phyloP scores from a whole-genome alignment of 2,888 invertebrate genomes.

The Bhutanitis thaidina region DNA sequence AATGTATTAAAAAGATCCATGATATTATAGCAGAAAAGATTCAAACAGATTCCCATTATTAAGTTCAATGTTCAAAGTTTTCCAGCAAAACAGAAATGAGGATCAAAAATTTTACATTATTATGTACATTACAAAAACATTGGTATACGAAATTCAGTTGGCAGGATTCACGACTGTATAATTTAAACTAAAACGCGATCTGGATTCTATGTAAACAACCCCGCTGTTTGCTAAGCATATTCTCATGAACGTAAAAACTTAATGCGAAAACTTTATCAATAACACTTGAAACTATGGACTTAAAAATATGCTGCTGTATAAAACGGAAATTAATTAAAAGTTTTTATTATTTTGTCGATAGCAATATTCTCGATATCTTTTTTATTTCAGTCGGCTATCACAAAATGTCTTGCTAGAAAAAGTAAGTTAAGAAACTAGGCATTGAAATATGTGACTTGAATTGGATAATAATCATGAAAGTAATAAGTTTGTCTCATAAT shows the following conservation, averaged over 20 bases:
- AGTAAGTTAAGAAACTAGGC: not conserved
- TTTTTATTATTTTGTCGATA: constrained; percentile 26
- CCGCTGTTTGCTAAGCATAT: constrained; percentile 57
- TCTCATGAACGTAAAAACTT: constrained; percentile 70
- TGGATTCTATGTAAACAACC: constrained; percentile 73
- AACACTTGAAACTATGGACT: constrained; percentile 44
- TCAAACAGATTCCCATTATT: constrained; percentile 13
- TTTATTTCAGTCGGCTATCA: not conserved
- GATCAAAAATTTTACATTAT: constrained; percentile 27
- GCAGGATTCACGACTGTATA: constrained; percentile 61
- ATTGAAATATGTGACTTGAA: not conserved
- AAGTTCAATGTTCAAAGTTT: constrained; percentile 26
- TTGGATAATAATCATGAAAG: not conserved
- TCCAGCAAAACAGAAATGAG: constrained; percentile 30
- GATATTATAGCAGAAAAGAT: constrained; percentile 3
- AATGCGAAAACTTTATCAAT: constrained; percentile 69
- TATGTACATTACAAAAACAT: constrained; percentile 26
- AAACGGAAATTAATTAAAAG: constrained; percentile 40
- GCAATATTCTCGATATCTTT: constrained; percentile 6
- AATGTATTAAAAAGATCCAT: constrained; percentile 2
- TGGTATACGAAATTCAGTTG: constrained; percentile 45
- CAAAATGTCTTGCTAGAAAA: not conserved
- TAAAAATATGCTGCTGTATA: constrained; percentile 38
- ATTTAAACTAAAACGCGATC: constrained; percentile 66
- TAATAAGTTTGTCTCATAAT: no score